A percentile compares a stretch with the other conserved stretches of the same genome.
phyloP scores from a whole-genome alignment of 2,888 invertebrate genomes.

The Sinhomidia bicolor region DNA sequence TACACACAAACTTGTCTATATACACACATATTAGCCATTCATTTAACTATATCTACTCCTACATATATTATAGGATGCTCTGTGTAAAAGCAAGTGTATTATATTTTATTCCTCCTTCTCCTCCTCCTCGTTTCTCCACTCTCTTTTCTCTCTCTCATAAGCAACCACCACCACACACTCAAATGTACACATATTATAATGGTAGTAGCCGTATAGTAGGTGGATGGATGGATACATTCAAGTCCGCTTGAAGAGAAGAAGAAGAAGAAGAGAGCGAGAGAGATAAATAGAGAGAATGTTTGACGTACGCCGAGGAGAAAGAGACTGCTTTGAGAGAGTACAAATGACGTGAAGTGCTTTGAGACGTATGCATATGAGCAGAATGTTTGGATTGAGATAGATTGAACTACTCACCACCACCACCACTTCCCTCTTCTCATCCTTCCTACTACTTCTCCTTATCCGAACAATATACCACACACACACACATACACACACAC shows the following conservation, averaged over 20 bases:
- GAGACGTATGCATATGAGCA: conserved; percentile 59
- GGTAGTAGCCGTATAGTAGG: background rate
- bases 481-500: background rate
- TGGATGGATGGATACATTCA: background rate
- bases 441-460: too few species aligned
- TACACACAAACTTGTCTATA: too few species aligned
- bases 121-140: conserved; percentile 28
- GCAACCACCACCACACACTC: too few species aligned
- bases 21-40: too few species aligned
- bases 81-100: background rate
- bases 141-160: background rate
- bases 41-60: background rate
- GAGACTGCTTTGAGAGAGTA: conserved; percentile 11
- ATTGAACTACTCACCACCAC: conserved; percentile 44
- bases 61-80: too few species aligned
- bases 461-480: too few species aligned
- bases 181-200: background rate
- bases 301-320: conserved; percentile 26
- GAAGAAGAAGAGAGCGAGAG: background rate
- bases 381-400: conserved; percentile 61
- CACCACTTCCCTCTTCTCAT: background rate
- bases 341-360: conserved; percentile 53
- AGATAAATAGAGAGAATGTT: conserved; percentile 18
- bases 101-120: conserved; percentile 48
- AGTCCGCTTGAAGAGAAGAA: too few species aligned